Evolutionary conservation across 2,113 vertebrate species (phyloP).

Genomic region (Notiomystis cincta): DNA sequence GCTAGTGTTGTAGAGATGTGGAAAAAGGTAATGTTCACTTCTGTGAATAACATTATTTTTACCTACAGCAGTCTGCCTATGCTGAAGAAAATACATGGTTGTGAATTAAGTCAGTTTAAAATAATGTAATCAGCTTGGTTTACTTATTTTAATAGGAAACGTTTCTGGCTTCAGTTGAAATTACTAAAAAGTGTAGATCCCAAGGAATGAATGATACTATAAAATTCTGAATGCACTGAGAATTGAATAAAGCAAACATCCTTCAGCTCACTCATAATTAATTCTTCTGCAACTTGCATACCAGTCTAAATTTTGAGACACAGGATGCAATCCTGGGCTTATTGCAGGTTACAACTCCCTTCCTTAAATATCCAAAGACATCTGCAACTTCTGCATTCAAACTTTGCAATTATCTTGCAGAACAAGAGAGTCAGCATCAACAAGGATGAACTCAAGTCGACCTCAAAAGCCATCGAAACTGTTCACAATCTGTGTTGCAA

Average conservation of each 20-base stretch:
- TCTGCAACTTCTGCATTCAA: not conserved
- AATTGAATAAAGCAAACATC: not conserved
- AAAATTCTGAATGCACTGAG: not conserved
- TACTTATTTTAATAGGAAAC: not conserved
- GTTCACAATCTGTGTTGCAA: slow-evolving; percentile 97
- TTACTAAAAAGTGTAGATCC: not conserved
- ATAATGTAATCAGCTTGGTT: not conserved
- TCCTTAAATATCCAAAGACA: not conserved
- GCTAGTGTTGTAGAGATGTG: slow-evolving; percentile 97
- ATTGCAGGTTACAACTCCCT: not conserved
- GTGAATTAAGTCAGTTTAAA: not conserved
- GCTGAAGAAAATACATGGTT: not conserved
- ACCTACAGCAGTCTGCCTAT: not conserved
- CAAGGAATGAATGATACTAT: not conserved
- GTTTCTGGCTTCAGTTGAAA: not conserved
- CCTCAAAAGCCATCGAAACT: slow-evolving; percentile 93
- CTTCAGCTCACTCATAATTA: not conserved
- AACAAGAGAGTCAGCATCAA: slow-evolving; percentile 97
- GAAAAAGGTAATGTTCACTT: slow-evolving; percentile 86
- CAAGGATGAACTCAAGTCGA: slow-evolving; percentile 96
- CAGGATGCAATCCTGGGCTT: not conserved
- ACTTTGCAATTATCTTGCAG: slow-evolving; percentile 63
- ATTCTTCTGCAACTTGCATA: not conserved
- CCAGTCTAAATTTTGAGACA: not conserved
- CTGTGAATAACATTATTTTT: not conserved